Conservation (phyloP, 2,113 vertebrate species). For the Nycticryphes semicollaris region DNA sequence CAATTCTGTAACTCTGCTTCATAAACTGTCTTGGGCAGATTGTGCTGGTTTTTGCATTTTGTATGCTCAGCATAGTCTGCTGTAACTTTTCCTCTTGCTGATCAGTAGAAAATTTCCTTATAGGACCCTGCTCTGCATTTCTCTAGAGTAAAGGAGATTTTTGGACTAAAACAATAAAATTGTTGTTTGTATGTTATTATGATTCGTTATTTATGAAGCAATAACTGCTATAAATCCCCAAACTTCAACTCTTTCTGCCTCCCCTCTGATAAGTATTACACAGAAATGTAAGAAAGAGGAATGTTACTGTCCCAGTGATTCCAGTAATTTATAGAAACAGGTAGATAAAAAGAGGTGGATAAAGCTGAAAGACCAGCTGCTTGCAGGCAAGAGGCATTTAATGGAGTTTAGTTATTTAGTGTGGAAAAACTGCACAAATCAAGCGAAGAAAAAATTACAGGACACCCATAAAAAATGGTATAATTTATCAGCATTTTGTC, state of each 20-base stretch:
- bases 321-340: not conserved
- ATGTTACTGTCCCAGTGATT: not conserved
- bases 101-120: not conserved
- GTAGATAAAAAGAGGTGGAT: not conserved
- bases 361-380: not conserved
- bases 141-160: not conserved
- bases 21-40: not conserved
- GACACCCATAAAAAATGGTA: not conserved
- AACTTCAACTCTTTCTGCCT: not conserved
- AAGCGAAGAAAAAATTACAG: not conserved
- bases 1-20: not conserved
- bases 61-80: not conserved
- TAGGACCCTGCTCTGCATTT: not conserved
- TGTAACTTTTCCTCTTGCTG: not conserved
- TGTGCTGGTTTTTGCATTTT: not conserved
- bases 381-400: not conserved
- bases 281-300: not conserved
- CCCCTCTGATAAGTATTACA: not conserved
- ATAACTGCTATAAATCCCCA: not conserved
- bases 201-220: not conserved
- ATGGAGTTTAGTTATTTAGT: not conserved
- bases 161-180: not conserved
- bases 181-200: not conserved
- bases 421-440: not conserved
- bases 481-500: not conserved